These are phyloP conservation scores for Semnornis frantzii DNA, from an alignment of 2,113 vertebrate genomes.

Conservation along the genomic window DNA sequence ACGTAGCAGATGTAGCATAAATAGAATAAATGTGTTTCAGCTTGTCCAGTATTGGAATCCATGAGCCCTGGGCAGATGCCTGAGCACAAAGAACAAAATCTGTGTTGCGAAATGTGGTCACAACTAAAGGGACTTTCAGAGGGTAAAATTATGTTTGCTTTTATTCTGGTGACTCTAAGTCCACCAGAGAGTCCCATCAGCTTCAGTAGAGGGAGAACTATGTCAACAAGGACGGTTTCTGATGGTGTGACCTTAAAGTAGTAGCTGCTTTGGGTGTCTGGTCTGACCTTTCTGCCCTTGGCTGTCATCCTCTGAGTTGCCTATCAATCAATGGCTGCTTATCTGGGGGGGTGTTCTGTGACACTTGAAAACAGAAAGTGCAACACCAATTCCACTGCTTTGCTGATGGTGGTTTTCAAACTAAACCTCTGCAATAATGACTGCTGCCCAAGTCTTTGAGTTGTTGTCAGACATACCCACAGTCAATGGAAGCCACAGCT, in stretches of 20 bases:
- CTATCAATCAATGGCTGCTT: too few relatives aligned
- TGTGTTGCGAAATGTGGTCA: background rate
- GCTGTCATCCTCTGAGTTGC: too few relatives aligned
- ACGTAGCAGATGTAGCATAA: conserved; percentile 22
- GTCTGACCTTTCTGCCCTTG: too few relatives aligned
- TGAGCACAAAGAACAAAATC: background rate
- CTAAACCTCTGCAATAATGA: too few relatives aligned
- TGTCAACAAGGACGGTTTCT: background rate
- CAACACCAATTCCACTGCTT: too few relatives aligned
- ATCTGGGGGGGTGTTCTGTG: too few relatives aligned
- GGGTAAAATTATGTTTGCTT: background rate
- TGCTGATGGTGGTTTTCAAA: too few relatives aligned
- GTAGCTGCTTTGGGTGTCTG: too few relatives aligned
- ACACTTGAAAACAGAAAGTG: too few relatives aligned
- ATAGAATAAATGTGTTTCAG: conserved; percentile 45
- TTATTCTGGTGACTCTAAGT: background rate
- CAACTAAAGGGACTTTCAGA: background rate
- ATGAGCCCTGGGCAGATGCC: background rate
- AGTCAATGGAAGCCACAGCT: too few relatives aligned
- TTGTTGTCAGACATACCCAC: too few relatives aligned
- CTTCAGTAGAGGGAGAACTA: background rate
- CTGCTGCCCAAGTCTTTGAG: too few relatives aligned
- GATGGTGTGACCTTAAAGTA: background rate
- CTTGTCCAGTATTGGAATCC: conserved; percentile 24
- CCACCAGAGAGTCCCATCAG: background rate